Evolutionary conservation across 2,888 invertebrate genomes (phyloP), one percentile per base, ranked within the genome.

Genomic region (Agonopterix alstromeriana): DNA sequence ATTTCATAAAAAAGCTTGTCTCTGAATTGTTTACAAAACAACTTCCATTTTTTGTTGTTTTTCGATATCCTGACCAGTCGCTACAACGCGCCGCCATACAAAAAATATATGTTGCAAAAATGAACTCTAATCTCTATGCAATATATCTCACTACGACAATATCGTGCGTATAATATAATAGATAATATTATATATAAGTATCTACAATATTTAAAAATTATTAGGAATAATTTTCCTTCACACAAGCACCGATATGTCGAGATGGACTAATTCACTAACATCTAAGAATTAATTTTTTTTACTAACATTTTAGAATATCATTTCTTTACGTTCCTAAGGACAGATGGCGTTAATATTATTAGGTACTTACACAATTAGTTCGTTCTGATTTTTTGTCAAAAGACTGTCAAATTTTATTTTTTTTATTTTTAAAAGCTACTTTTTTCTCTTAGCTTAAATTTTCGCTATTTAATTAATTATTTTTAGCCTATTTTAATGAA

Each of bases 201-300:
- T 59, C 67, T 73, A 73, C 67, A 71, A 56, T 63, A 35, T 38
- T 66, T 67, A 65, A 68, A 60, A 69, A 67, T 73, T 70, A 73
- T 73, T 80, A 83, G 78, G 78, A 78, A 81, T 81, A 69, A 65
- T 66, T 60, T 65, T 62, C 70, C 74, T 75, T 73, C 75, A 73
- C 73, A 69, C 77, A 85, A 87, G 87, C 87, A 87, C 87, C 87
- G 87, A 87, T 87, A 87, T 87, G 86, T 87, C 69, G 69, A 81
- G 70, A 81, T 86, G 83, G 84, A 86, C 84, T 84, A 82, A 61
- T 59, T 67, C 73, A 79, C 74, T 66, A 11, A 70, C 61, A 51
- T 42, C 38, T 38, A 38, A 38, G 10, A 55, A 27, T 66, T 68
- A 73, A 55, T 58, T 65, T 41, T n/a, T 40, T 36, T 36, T 11